Evolutionary conservation across 2,113 vertebrate species (phyloP).

Genomic region (Macquaria australasica): DNA sequence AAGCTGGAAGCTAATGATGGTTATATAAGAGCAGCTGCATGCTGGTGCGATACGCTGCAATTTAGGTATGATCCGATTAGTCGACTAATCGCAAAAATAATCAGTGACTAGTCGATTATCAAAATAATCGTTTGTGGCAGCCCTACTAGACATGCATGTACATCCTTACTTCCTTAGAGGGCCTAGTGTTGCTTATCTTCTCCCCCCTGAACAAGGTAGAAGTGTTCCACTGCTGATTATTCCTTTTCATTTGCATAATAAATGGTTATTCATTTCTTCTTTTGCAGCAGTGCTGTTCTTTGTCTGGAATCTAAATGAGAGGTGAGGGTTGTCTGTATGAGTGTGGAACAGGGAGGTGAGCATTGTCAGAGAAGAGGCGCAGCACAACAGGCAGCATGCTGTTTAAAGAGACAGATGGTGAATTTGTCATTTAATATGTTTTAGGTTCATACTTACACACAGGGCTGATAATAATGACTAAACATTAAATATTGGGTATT

Average conservation of each 20-base stretch:
- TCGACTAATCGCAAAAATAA: too few relatives aligned
- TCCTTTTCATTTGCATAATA: slow-evolving; percentile 49
- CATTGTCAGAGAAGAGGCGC: not conserved
- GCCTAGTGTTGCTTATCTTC: not conserved
- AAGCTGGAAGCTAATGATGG: too few relatives aligned
- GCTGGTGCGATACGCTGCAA: too few relatives aligned
- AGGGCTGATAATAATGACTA: not conserved
- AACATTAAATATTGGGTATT: not conserved
- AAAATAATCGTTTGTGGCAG: too few relatives aligned
- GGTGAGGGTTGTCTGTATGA: slow-evolving; percentile 6
- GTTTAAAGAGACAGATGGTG: not conserved
- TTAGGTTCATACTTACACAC: not conserved
- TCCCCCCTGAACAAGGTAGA: slow-evolving; percentile 14
- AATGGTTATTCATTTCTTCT: slow-evolving; percentile 39
- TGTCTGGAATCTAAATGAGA: slow-evolving; percentile 36
- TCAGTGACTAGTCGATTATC: too few relatives aligned
- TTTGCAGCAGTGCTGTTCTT: slow-evolving; percentile 31
- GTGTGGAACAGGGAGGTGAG: slow-evolving; percentile 13
- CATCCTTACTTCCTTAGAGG: not conserved
- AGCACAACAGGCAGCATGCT: not conserved
- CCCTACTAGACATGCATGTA: slow-evolving; percentile 3
- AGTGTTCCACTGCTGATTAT: slow-evolving; percentile 30
- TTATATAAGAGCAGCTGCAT: too few relatives aligned
- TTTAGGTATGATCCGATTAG: too few relatives aligned
- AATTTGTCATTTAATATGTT: not conserved